phyloP scores from a whole-genome alignment of 2,888 invertebrate species.

The Habrosyne pyritoides region DNA sequence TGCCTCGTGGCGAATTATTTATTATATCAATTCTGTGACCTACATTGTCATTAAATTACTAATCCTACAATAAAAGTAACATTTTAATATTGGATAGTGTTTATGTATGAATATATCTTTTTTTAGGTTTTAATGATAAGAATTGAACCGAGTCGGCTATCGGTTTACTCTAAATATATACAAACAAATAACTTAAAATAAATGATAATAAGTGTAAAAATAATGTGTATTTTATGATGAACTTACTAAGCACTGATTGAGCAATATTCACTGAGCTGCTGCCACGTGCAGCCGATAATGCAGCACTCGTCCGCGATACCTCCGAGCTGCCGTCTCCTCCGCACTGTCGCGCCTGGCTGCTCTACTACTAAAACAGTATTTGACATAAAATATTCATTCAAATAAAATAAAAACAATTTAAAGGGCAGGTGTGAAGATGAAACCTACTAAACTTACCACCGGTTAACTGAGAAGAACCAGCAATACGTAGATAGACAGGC shows the following conservation, averaged over 20 bases:
- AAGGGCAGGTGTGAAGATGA: too few relatives aligned
- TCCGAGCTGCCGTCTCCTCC: slow-evolving; percentile 59
- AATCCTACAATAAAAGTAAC: background rate
- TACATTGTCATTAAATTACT: background rate
- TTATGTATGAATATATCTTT: background rate
- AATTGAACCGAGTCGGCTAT: slow-evolving; percentile 7
- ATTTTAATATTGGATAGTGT: too few relatives aligned
- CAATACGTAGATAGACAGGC: too few relatives aligned
- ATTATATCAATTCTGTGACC: background rate
- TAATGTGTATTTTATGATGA: background rate
- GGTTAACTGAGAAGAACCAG: too few relatives aligned
- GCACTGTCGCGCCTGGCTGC: slow-evolving; percentile 58
- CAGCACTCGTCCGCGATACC: slow-evolving; percentile 79
- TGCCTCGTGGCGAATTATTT: background rate
- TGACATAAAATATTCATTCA: background rate
- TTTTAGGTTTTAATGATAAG: slow-evolving; percentile 9
- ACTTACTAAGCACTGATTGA: slow-evolving; percentile 72
- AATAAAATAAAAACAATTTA: too few relatives aligned
- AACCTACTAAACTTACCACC: too few relatives aligned
- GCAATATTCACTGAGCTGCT: slow-evolving; percentile 72
- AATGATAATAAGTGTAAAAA: background rate
- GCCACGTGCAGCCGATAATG: slow-evolving; percentile 67
- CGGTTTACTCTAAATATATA: slow-evolving; percentile 1
- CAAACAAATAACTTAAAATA: background rate
- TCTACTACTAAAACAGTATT: slow-evolving; percentile 61